Conservation (phyloP, 2,888 invertebrate genomes). For the Allolobophora icterica region DNA sequence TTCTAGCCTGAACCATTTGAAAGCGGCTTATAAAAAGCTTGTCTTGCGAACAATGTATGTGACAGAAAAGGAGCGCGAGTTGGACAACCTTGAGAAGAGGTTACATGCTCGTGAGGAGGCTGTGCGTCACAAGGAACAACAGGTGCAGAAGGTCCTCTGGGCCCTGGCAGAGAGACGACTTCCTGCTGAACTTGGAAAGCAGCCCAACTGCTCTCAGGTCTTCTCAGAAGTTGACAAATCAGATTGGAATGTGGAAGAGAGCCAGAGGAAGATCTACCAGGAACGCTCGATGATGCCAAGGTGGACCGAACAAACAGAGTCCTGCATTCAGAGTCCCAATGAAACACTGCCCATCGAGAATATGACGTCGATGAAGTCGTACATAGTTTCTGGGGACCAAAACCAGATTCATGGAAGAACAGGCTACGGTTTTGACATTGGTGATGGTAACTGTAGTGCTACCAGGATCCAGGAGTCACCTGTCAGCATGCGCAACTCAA, state of each 20-base stretch:
- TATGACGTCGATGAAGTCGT: background rate
- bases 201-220: background rate
- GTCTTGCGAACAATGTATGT: constrained; percentile 17
- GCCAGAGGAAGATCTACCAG: background rate
- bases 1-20: background rate
- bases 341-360: background rate
- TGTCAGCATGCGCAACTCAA: background rate
- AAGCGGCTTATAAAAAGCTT: constrained; percentile 5
- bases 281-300: background rate
- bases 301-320: background rate
- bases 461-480: background rate
- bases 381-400: background rate
- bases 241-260: background rate
- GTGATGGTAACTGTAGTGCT: background rate
- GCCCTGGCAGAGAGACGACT: background rate
- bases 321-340: background rate
- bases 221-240: background rate
- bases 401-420: background rate
- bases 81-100: constrained; percentile 18
- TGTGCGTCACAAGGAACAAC: background rate
- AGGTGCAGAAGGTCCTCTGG: constrained; percentile 20
- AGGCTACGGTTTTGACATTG: background rate
- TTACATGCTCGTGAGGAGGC: constrained; percentile 15
- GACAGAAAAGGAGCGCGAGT: constrained; percentile 19
- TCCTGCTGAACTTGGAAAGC: background rate